Evolutionary conservation across 2,888 invertebrate species (phyloP).

Genomic region (Biston stratarius): DNA sequence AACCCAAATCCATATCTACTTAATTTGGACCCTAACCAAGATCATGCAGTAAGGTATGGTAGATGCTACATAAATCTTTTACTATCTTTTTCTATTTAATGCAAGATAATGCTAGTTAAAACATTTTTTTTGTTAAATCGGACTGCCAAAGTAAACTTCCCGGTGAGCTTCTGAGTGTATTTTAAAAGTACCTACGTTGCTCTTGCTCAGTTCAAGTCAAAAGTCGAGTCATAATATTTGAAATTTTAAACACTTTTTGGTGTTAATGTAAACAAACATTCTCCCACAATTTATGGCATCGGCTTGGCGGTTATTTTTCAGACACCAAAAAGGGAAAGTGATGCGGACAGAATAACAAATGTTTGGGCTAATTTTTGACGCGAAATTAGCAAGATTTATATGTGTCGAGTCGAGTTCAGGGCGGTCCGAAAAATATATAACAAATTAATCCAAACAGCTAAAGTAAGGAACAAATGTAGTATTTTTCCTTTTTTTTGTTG

Average conservation of each 20-base stretch:
- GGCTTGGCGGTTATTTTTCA: constrained; percentile 16
- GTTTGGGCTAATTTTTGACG: constrained; percentile 24
- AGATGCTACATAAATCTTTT: too few relatives aligned
- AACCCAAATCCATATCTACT: too few relatives aligned
- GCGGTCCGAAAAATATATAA: constrained; percentile 3
- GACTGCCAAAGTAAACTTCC: too few relatives aligned
- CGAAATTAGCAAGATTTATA: constrained; percentile 22
- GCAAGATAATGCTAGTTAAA: too few relatives aligned
- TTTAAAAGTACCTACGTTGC: too few relatives aligned
- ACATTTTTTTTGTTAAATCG: too few relatives aligned
- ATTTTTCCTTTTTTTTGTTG: too few relatives aligned
- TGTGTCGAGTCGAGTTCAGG: neutral
- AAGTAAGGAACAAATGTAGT: neutral
- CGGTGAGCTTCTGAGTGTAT: too few relatives aligned
- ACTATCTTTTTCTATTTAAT: too few relatives aligned
- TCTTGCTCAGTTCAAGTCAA: too few relatives aligned
- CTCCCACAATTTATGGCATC: constrained; percentile 9
- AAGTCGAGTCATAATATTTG: neutral
- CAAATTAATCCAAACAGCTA: neutral
- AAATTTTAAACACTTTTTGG: constrained; percentile 1
- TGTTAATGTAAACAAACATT: constrained; percentile 27
- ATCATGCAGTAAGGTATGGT: too few relatives aligned
- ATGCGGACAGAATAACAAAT: constrained; percentile 28
- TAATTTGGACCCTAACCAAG: too few relatives aligned
- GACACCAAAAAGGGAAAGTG: constrained; percentile 19